Evolutionary conservation across 2,888 invertebrate genomes (phyloP).

Genomic region (Amiota mariae): DNA sequence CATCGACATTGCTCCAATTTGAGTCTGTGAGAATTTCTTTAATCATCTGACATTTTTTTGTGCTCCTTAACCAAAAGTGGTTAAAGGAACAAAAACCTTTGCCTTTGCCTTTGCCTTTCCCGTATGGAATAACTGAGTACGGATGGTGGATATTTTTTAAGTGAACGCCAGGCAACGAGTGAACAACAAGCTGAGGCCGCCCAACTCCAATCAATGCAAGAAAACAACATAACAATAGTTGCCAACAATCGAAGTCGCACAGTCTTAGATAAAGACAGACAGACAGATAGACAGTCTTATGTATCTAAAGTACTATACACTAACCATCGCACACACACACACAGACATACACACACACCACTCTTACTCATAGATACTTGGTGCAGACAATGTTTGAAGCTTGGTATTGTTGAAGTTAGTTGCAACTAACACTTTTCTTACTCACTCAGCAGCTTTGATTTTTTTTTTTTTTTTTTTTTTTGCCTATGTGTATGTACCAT

Average conservation of each 20-base stretch:
- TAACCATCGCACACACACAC: too few species aligned
- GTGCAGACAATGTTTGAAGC: conserved; percentile 11
- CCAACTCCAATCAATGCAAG: neutral
- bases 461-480: too few species aligned
- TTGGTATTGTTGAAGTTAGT: conserved; percentile 30
- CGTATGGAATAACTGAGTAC: neutral
- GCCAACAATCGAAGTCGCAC: neutral
- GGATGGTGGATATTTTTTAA: too few species aligned
- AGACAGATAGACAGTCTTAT: too few species aligned
- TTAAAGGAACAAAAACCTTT: conserved; percentile 17
- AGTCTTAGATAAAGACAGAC: neutral
- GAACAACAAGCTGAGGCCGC: neutral
- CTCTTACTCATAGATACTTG: too few species aligned
- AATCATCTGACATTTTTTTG: conserved; percentile 2
- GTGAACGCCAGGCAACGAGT: too few species aligned
- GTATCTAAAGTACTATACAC: too few species aligned
- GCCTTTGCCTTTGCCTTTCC: neutral
- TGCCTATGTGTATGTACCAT: conserved; percentile 52
- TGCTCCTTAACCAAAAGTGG: neutral
- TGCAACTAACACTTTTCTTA: conserved; percentile 53
- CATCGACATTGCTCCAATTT: neutral
- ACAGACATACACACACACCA: too few species aligned
- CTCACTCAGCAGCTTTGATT: conserved; percentile 44
- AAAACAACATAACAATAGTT: neutral
- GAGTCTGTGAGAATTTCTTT: conserved; percentile 12